These are phyloP conservation scores for Calyptommatus sinebrachiatus DNA, from an alignment of 2,113 vertebrate genomes.

Conservation along the genomic window DNA sequence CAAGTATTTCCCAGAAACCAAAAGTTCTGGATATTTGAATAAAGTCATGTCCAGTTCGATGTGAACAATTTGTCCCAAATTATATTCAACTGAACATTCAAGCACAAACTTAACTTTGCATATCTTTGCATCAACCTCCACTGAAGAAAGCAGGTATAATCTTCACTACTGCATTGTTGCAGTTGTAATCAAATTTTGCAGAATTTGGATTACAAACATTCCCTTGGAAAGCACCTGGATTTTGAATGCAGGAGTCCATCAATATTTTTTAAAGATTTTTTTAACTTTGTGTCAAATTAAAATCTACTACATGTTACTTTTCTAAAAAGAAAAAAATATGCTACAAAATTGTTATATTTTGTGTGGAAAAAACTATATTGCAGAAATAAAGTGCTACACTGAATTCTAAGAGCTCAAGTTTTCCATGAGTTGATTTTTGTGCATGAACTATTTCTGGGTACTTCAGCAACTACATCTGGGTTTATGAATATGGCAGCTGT, in stretches of 20 bases:
- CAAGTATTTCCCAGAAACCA: too few species aligned
- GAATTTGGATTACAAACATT: neutral
- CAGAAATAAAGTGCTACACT: conserved; percentile 63
- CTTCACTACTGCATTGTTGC: neutral
- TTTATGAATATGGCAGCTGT: too few species aligned
- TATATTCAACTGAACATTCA: too few species aligned
- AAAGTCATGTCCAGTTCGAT: too few species aligned
- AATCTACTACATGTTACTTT: neutral
- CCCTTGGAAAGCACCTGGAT: neutral
- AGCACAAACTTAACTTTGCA: too few species aligned
- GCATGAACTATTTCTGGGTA: too few species aligned
- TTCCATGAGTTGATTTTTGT: too few species aligned
- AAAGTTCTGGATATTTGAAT: too few species aligned
- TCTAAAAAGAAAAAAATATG: conserved; percentile 48
- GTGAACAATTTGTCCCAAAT: too few species aligned
- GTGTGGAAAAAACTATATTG: conserved; percentile 37
- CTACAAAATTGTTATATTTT: conserved; percentile 36
- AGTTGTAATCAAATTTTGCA: neutral
- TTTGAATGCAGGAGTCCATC: neutral
- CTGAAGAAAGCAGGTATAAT: neutral
- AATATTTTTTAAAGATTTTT: neutral
- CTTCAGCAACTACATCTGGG: too few species aligned
- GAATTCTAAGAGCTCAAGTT: conserved; percentile 45
- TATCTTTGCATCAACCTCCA: neutral
- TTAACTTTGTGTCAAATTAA: conserved; percentile 9